A percentile compares a stretch with the other conserved stretches of the same genome.
Evolutionary conservation across 1,140 invertebrate species (phyloP).

Genomic region (Drosophila quadrilineata): DNA sequence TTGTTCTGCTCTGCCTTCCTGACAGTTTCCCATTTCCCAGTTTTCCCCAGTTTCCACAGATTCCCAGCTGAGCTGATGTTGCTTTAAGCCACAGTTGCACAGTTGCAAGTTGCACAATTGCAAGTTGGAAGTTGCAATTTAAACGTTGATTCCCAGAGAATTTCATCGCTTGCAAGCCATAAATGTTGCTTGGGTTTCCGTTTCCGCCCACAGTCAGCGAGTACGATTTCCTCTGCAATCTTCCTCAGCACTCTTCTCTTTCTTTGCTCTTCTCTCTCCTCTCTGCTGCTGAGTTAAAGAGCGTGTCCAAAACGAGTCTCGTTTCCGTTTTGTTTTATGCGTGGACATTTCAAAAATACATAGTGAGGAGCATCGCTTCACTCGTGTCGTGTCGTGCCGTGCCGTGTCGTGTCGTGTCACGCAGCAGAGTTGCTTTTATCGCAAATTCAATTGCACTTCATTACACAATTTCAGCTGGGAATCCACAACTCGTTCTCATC

Average conservation of each 20-base stretch:
- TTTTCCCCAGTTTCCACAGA: too few relatives aligned
- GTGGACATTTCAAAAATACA: background rate
- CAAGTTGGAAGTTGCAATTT: conserved; percentile 53
- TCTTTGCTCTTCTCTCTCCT: too few relatives aligned
- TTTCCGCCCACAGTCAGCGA: conserved; percentile 8
- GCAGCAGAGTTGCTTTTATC: background rate
- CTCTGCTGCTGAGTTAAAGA: too few relatives aligned
- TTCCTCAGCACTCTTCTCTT: too few relatives aligned
- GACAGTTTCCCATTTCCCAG: background rate
- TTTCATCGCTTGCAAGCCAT: conserved; percentile 28
- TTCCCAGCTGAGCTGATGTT: conserved; percentile 12
- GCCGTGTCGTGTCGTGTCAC: conserved; percentile 13
- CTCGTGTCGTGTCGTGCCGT: conserved; percentile 11
- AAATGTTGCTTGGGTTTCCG: conserved; percentile 48
- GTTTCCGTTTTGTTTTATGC: conserved; percentile 42
- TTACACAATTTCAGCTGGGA: conserved; percentile 59
- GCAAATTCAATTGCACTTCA: conserved; percentile 65
- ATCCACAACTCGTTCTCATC: background rate
- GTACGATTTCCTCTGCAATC: too few relatives aligned
- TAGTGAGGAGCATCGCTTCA: conserved; percentile 8
- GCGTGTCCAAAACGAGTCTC: background rate
- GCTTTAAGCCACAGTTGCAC: conserved; percentile 32
- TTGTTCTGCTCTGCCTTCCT: background rate
- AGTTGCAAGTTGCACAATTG: too few relatives aligned
- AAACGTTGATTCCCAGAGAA: conserved; percentile 68